phyloP scores from a whole-genome alignment of 2,113 vertebrate genomes.

The Cheilinus undulatus region DNA sequence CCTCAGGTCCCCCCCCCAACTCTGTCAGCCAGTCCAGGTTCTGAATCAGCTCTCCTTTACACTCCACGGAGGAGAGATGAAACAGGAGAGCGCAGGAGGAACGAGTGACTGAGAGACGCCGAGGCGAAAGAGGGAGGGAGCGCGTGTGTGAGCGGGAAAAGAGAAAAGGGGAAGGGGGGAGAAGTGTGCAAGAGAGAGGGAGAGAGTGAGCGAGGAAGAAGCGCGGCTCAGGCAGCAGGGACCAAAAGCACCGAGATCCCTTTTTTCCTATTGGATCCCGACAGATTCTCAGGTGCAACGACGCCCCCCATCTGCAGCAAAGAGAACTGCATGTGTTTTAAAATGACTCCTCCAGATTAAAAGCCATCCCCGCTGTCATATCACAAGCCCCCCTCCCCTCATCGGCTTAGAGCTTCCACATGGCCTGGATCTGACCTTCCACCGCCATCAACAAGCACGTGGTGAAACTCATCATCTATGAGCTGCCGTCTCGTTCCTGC shows the following conservation, averaged over 20 bases:
- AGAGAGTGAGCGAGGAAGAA: constrained; percentile 39
- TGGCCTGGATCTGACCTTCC: constrained; percentile 46
- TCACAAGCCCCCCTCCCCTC: constrained; percentile 53
- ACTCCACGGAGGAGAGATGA: constrained; percentile 51
- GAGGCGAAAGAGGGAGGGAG: constrained; percentile 18
- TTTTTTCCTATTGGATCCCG: constrained; percentile 64
- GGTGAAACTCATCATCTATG: constrained; percentile 4
- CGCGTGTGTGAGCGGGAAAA: constrained; percentile 5
- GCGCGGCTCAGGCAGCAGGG: constrained; percentile 55
- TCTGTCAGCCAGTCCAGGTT: constrained; percentile 51
- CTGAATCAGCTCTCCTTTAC: constrained; percentile 45
- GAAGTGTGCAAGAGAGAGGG: constrained; percentile 12
- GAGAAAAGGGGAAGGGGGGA: constrained; percentile 26
- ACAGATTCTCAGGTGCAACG: constrained; percentile 74
- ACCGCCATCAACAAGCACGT: background rate
- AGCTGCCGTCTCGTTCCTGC: background rate
- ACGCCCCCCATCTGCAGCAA: constrained; percentile 69
- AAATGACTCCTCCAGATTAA: constrained; percentile 44
- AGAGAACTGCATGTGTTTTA: constrained; percentile 45
- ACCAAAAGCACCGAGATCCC: constrained; percentile 67
- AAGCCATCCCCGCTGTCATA: constrained; percentile 65
- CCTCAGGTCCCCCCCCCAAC: constrained; percentile 61
- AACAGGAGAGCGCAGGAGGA: constrained; percentile 41
- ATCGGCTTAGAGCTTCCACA: constrained; percentile 55
- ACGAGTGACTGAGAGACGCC: constrained; percentile 46